Conservation (phyloP, 1,140 invertebrate species). For the Cherax quadricarinatus region DNA sequence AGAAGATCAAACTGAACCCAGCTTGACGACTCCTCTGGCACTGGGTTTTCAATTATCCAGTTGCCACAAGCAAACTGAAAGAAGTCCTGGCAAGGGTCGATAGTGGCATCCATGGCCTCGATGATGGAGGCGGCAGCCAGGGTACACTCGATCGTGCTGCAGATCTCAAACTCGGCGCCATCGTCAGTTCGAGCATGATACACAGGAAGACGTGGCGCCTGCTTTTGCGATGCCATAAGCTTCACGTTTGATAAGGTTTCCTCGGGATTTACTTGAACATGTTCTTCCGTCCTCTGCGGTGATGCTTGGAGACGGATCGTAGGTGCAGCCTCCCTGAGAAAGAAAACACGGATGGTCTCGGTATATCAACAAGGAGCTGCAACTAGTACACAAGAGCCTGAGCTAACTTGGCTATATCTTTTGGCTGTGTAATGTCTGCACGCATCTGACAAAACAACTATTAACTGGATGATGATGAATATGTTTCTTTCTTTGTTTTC, state of each 20-base stretch:
- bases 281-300: background rate
- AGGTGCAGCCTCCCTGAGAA: too few species aligned
- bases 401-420: too few species aligned
- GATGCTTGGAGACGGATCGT: background rate
- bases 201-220: background rate
- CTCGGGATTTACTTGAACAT: background rate
- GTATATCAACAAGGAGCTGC: too few species aligned
- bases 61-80: slow-evolving; percentile 81
- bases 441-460: too few species aligned
- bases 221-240: background rate
- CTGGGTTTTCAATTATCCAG: slow-evolving; percentile 80
- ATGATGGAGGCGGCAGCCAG: slow-evolving; percentile 80
- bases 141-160: slow-evolving; percentile 56
- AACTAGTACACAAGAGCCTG: too few species aligned
- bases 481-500: too few species aligned
- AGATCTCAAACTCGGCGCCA: slow-evolving; percentile 47
- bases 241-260: background rate
- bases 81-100: slow-evolving; percentile 80
- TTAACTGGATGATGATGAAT: too few species aligned
- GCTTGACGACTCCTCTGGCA: slow-evolving; percentile 68
- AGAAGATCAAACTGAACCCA: slow-evolving; percentile 65
- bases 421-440: too few species aligned
- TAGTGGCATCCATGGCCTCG: slow-evolving; percentile 86
- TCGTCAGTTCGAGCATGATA: background rate
- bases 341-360: too few species aligned